phyloP scores from a whole-genome alignment of 1,140 invertebrate species.

The Phenacoccus solenopsis region DNA sequence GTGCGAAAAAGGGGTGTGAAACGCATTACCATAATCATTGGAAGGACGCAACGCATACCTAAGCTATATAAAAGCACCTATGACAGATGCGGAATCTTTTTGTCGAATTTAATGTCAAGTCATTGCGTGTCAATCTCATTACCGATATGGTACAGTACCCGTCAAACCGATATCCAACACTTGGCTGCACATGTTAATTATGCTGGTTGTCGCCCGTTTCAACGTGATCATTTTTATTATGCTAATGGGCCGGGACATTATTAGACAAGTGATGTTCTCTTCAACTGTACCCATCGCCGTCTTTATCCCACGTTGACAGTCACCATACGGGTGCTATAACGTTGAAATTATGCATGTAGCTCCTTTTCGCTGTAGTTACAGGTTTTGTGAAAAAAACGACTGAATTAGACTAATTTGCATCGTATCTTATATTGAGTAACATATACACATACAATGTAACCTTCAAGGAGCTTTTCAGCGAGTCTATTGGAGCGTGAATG shows the following conservation, averaged over 20 bases:
- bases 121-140: conserved; percentile 15
- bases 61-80: too few species aligned
- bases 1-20: too few species aligned
- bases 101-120: not conserved
- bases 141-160: not conserved
- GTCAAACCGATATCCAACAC: not conserved
- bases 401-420: too few species aligned
- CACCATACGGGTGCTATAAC: conserved; percentile 5
- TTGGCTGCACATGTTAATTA: conserved; percentile 12
- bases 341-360: not conserved
- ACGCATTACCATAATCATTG: too few species aligned
- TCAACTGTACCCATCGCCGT: not conserved
- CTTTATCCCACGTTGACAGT: conserved; percentile 16
- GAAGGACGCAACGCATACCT: too few species aligned
- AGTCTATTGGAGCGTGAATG: too few species aligned
- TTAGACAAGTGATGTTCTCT: conserved; percentile 10
- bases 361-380: too few species aligned
- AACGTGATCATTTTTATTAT: conserved; percentile 11
- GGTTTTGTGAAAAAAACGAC: too few species aligned
- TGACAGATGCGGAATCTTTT: conserved; percentile 6
- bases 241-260: not conserved
- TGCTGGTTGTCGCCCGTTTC: conserved; percentile 2
- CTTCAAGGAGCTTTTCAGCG: too few species aligned
- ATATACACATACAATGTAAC: too few species aligned
- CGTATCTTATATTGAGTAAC: too few species aligned